A percentile compares a stretch with the other conserved stretches of the same genome.
Evolutionary conservation across 2,888 invertebrate species (phyloP).

Genomic region (Drosophila austrosaltans): DNA sequence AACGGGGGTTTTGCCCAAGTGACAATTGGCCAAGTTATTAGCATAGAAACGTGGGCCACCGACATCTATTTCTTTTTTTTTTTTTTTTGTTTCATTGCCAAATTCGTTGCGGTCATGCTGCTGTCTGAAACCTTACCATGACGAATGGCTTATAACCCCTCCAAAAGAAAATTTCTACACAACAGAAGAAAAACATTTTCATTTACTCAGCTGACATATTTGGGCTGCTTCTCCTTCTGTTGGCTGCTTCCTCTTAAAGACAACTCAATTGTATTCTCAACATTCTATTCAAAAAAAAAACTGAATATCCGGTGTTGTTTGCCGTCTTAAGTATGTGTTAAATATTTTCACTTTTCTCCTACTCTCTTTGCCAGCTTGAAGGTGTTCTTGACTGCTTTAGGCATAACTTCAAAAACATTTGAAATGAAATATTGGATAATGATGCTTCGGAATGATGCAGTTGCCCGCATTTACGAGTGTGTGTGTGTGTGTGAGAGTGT

Average conservation of each 20-base stretch:
- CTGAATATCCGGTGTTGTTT: conserved; percentile 63
- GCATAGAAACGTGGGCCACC: conserved; percentile 37
- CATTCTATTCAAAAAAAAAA: conserved; percentile 51
- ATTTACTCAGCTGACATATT: conserved; percentile 40
- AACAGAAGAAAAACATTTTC: conserved; percentile 21
- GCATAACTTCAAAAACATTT: not conserved
- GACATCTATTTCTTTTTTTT: not conserved
- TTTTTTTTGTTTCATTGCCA: conserved; percentile 25
- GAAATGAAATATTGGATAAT: conserved; percentile 12
- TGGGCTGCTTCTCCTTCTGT: conserved; percentile 21
- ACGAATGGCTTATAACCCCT: conserved; percentile 38
- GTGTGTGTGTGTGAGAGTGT: conserved; percentile 23
- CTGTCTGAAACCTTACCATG: conserved; percentile 33
- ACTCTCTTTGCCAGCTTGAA: not conserved
- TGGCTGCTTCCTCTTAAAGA: not conserved
- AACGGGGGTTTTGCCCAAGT: conserved; percentile 41
- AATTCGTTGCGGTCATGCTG: conserved; percentile 52
- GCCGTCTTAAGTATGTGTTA: conserved; percentile 43
- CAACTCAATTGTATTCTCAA: conserved; percentile 52
- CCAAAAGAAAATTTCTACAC: conserved; percentile 15
- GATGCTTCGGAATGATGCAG: conserved; percentile 19
- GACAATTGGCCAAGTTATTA: conserved; percentile 41
- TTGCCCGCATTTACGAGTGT: conserved; percentile 31
- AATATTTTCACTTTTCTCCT: conserved; percentile 66
- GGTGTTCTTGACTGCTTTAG: conserved; percentile 43